Evolutionary conservation across 2,888 invertebrate species (phyloP), one percentile per base, ranked within the genome.

Genomic region (Drosophila limbata): DNA sequence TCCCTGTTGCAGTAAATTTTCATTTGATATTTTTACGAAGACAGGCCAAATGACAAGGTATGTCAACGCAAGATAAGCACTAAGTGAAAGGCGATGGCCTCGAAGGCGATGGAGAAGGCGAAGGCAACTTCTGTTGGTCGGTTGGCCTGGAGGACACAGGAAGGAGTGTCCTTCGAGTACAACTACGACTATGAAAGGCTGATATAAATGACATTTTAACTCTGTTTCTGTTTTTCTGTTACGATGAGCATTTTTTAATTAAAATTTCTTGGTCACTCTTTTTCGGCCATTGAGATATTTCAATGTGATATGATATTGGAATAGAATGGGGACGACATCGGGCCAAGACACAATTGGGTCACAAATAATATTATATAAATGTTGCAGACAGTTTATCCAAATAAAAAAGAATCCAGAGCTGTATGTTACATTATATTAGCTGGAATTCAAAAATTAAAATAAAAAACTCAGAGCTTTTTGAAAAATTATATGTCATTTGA

Each of bases 31-130:
- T 82, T 82, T 78, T 80, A 82, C 76, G 80, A 87, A 79, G 79
- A 81, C 79, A 81, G 81, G 60, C 66, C 60, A 74, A 87, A 79
- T 78, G 87, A 84, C 87, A 87, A 85, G 88, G 83, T 83, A 85
- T 87, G 85, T 83, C 85, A 87, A 65, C 85, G 81, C 67, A 75
- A 87, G 84, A 84, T 84, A 84, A 87, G 84, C 84, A 64, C 65
- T 52, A 69, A 78, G 74, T 72, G 62, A 72, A 67, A 62, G 57
- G 45, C 25, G 28, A 28, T 17, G 28, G 28, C 25, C 5, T 25
- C 33, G 55, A 55, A 42, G 55, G 15, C 37, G 11, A 51, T n/a
- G 25, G 15, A 42, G 57, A 48, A 57, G 59, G 19, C 52, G 37
- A 61, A 35, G 17, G 31, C 52, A 68, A 55, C 50, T 62, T 19